phyloP scores from a whole-genome alignment of 2,113 vertebrate genomes.

The Syngnathus scovelli region DNA sequence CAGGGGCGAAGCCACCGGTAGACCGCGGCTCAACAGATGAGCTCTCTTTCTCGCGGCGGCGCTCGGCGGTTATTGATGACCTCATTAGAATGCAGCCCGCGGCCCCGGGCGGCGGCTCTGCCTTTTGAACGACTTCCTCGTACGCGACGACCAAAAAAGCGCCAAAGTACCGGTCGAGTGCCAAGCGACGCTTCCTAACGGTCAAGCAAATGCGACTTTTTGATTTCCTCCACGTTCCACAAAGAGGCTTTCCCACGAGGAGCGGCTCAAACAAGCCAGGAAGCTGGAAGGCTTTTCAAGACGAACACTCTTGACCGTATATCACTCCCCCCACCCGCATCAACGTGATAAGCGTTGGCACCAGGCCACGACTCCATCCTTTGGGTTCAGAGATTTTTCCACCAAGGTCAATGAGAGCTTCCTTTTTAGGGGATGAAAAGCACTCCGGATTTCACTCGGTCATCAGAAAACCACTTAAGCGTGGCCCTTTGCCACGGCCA shows the following conservation, averaged over 20 bases:
- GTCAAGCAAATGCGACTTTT: neutral
- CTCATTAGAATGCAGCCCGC: conserved; percentile 84
- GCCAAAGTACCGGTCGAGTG: conserved; percentile 47
- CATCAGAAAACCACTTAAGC: conserved; percentile 1
- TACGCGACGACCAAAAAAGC: conserved; percentile 56
- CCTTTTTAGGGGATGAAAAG: conserved; percentile 7
- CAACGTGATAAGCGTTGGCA: neutral
- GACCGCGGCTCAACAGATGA: conserved; percentile 73
- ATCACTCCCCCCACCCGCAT: neutral
- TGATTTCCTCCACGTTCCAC: neutral
- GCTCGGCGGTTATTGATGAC: conserved; percentile 89
- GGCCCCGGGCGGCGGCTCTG: conserved; percentile 57
- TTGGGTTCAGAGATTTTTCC: neutral
- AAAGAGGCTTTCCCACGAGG: neutral
- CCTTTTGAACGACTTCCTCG: conserved; percentile 66
- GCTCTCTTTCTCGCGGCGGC: conserved; percentile 81
- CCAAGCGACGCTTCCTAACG: conserved; percentile 52
- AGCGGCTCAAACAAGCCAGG: conserved; percentile 2
- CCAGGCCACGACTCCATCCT: neutral
- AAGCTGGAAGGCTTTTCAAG: neutral
- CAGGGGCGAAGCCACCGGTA: conserved; percentile 50
- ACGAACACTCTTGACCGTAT: conserved; percentile 1
- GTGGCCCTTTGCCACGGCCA: neutral
- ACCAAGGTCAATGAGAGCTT: neutral
- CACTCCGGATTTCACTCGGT: conserved; percentile 3